Conservation (phyloP, 2,113 vertebrate species). For the Scolopax mira region DNA sequence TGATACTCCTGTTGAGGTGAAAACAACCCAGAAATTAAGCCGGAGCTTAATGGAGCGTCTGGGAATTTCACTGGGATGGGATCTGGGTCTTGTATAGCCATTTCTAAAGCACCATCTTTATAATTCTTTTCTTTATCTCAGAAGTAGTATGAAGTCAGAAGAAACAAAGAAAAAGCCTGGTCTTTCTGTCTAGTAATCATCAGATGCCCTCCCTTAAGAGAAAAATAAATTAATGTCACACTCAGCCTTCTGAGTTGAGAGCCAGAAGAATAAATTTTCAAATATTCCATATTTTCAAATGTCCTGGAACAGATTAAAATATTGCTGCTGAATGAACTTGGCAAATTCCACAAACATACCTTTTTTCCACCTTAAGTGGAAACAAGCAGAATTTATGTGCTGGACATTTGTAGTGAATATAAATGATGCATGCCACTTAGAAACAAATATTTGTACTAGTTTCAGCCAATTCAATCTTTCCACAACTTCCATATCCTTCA, state of each 20-base stretch:
- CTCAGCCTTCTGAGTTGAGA: background rate
- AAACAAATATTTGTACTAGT: background rate
- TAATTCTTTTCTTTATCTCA: background rate
- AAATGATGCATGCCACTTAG: background rate
- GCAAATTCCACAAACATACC: background rate
- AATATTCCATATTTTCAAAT: background rate
- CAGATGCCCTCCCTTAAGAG: background rate
- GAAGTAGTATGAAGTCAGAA: background rate
- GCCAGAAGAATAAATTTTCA: background rate
- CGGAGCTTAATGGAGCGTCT: background rate
- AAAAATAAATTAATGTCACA: background rate
- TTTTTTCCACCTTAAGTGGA: background rate
- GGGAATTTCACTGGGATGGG: background rate
- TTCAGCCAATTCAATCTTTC: background rate
- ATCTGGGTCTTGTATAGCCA: background rate
- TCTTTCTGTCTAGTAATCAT: background rate
- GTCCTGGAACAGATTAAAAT: background rate
- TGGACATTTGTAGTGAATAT: background rate
- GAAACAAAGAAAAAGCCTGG: background rate
- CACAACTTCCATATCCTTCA: background rate
- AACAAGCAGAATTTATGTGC: background rate
- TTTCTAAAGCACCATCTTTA: background rate
- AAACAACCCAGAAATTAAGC: conserved; percentile 32
- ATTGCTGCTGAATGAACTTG: background rate
- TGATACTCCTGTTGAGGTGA: background rate